Evolutionary conservation across 2,888 invertebrate genomes (phyloP).

Genomic region (Athalia circularis): DNA sequence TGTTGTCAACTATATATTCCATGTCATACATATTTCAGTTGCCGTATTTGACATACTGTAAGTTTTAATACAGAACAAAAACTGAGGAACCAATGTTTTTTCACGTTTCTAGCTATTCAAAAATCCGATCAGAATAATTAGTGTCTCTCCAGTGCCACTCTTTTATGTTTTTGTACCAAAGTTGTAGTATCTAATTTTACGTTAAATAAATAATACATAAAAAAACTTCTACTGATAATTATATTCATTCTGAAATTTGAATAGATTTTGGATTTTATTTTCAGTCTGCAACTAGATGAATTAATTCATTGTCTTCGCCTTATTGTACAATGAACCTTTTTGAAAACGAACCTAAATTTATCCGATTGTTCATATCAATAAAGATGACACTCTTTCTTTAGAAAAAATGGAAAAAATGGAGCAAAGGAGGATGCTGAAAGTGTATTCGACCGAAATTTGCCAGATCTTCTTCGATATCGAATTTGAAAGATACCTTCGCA

Average conservation of each 20-base stretch:
- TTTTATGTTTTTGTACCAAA: conserved; percentile 75
- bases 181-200: conserved; percentile 74
- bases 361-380: too few relatives aligned
- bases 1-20: conserved; percentile 3
- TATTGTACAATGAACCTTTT: too few relatives aligned
- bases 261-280: too few relatives aligned
- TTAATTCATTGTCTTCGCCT: too few relatives aligned
- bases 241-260: background rate
- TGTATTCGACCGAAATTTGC: too few relatives aligned
- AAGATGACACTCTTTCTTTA: too few relatives aligned
- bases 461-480: too few relatives aligned
- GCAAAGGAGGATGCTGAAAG: too few relatives aligned
- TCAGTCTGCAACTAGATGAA: too few relatives aligned
- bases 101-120: conserved; percentile 36
- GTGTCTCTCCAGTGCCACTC: conserved; percentile 68
- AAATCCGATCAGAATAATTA: conserved; percentile 35
- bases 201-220: conserved; percentile 69
- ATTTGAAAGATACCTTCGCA: too few relatives aligned
- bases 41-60: conserved; percentile 10
- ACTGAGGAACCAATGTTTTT: conserved; percentile 26
- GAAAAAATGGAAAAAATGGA: too few relatives aligned
- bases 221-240: background rate
- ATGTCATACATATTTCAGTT: background rate
- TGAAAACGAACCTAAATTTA: too few relatives aligned
- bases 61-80: conserved; percentile 19